Evolutionary conservation across 2,797 vertebrate genomes (phyloP).

Genomic region (Rhinoraja longicauda): DNA sequence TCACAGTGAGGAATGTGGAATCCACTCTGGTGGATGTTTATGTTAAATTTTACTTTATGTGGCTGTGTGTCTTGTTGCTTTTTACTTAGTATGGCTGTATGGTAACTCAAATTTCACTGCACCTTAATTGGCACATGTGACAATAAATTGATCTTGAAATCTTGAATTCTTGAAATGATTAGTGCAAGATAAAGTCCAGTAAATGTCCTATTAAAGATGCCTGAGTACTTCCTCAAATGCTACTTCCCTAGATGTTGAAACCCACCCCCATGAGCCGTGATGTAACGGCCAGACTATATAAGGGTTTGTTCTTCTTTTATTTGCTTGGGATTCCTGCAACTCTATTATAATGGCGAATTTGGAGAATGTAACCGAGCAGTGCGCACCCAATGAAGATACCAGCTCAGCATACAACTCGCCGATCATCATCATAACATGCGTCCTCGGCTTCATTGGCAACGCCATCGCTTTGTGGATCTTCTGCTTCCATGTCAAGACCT

Average conservation of each 20-base stretch:
- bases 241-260: no score
- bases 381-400: background rate
- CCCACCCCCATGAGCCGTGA: background rate
- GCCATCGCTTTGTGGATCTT: constrained; percentile 28
- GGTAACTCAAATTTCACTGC: no score
- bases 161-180: background rate
- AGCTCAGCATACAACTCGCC: background rate
- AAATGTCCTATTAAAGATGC: no score
- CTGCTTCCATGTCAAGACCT: background rate
- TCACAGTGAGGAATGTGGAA: background rate
- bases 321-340: background rate
- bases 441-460: constrained; percentile 29
- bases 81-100: no score
- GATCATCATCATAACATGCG: background rate
- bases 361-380: background rate
- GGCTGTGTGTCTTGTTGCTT: no score
- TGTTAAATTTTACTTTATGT: no score
- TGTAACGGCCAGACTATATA: background rate
- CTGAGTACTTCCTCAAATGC: no score
- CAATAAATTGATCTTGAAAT: no score
- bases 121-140: no score
- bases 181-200: no score
- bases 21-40: no score
- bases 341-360: background rate
- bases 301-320: background rate